Evolutionary conservation across 2,888 invertebrate genomes (phyloP).

Genomic region (Deladenus siricidicola): DNA sequence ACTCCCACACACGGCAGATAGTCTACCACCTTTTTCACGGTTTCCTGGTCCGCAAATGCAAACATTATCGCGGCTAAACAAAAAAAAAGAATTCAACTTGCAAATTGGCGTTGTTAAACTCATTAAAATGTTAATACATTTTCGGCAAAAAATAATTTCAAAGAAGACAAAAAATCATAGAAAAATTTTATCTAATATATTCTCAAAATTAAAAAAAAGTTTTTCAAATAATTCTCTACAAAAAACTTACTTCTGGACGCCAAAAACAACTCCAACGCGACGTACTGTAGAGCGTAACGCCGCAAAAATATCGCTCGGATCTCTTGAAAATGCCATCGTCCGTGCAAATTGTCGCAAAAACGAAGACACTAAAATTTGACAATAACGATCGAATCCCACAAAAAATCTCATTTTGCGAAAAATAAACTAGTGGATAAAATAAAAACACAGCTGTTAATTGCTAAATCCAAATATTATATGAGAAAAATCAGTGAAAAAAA

Average conservation of each 20-base stretch:
- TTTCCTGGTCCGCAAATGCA: slow-evolving; percentile 90
- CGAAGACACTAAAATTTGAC: slow-evolving; percentile 73
- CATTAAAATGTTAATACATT: not conserved
- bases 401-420: too few species aligned
- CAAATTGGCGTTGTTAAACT: not conserved
- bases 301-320: slow-evolving; percentile 96
- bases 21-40: slow-evolving; percentile 95
- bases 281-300: slow-evolving; percentile 86
- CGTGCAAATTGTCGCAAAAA: slow-evolving; percentile 95
- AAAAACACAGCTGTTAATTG: too few species aligned
- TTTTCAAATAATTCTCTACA: not conserved
- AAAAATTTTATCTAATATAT: too few species aligned
- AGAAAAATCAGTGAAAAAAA: too few species aligned
- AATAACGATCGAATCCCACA: too few species aligned
- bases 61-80: slow-evolving; percentile 92
- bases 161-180: too few species aligned
- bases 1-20: slow-evolving; percentile 93
- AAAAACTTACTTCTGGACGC: slow-evolving; percentile 76
- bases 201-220: too few species aligned
- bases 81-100: slow-evolving; percentile 31
- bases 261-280: slow-evolving; percentile 92
- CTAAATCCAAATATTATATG: too few species aligned
- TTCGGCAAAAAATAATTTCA: too few species aligned
- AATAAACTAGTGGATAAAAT: too few species aligned
- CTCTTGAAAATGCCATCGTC: slow-evolving; percentile 99